phyloP scores from a whole-genome alignment of 1,140 invertebrate genomes.

The Tetramorium parvispinum region DNA sequence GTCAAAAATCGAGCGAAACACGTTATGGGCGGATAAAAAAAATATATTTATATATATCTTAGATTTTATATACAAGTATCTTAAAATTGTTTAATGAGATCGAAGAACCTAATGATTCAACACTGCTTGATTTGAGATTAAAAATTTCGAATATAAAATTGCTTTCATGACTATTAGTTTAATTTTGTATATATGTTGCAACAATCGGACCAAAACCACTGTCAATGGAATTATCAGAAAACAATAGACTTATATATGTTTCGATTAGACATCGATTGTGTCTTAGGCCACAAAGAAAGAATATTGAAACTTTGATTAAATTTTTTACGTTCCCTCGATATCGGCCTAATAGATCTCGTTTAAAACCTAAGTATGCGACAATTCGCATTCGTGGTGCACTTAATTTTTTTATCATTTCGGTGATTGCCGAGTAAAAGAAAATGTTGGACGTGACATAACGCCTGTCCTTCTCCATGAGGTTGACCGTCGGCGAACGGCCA shows the following conservation, averaged over 20 bases:
- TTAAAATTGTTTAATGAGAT: neutral
- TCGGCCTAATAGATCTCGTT: neutral
- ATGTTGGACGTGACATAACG: conserved; percentile 66
- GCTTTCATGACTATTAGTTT: neutral
- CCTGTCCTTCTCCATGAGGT: conserved; percentile 51
- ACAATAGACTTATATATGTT: neutral
- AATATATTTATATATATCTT: neutral
- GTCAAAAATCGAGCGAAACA: neutral
- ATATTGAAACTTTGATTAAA: neutral
- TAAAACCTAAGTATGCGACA: neutral
- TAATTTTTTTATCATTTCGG: conserved; percentile 60
- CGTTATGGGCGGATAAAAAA: neutral
- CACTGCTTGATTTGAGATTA: too few species aligned
- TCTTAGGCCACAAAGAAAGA: neutral
- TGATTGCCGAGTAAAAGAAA: neutral
- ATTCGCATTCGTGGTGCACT: neutral
- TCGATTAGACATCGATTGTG: neutral
- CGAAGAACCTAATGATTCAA: neutral
- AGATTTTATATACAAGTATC: neutral
- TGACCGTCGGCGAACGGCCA: conserved; percentile 29
- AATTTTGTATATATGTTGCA: neutral
- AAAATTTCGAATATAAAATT: neutral
- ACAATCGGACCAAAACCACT: neutral
- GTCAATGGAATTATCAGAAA: neutral
- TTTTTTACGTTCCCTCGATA: neutral